These are phyloP conservation scores for Catalaphyllia jardinei DNA, from an alignment of 64 coral and sea anemone genomes.

Conservation along the genomic window DNA sequence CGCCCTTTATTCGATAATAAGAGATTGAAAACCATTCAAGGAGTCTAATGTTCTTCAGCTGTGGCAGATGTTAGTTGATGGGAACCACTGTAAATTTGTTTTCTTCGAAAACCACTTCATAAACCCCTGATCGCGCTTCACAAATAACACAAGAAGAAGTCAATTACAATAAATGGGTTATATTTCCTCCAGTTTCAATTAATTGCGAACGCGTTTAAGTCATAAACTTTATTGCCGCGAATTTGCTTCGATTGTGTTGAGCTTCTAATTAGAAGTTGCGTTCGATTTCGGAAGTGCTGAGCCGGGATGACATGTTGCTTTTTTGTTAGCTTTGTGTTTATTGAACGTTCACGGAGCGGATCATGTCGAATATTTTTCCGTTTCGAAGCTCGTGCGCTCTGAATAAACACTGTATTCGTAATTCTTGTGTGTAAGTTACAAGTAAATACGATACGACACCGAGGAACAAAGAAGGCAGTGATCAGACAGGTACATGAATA, in stretches of 20 bases:
- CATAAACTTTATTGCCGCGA: not conserved
- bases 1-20: constrained; percentile 4
- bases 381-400: not conserved
- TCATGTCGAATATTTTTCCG: not conserved
- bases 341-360: not conserved
- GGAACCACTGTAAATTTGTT: not conserved
- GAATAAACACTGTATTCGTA: not conserved
- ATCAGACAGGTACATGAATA: not conserved
- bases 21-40: constrained; percentile 4
- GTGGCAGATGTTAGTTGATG: not conserved
- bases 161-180: not conserved
- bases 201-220: not conserved
- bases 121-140: not conserved
- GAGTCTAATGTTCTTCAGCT: not conserved
- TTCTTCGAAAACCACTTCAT: not conserved
- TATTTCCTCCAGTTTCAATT: not conserved
- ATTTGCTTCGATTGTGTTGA: not conserved
- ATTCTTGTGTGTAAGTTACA: not conserved
- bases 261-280: not conserved
- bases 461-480: not conserved
- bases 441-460: not conserved
- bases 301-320: not conserved
- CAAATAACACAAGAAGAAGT: not conserved
- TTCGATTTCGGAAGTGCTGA: not conserved
- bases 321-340: constrained; percentile 6